phyloP scores from a whole-genome alignment of 2,888 invertebrate genomes.

The Clepsis dumicolana region DNA sequence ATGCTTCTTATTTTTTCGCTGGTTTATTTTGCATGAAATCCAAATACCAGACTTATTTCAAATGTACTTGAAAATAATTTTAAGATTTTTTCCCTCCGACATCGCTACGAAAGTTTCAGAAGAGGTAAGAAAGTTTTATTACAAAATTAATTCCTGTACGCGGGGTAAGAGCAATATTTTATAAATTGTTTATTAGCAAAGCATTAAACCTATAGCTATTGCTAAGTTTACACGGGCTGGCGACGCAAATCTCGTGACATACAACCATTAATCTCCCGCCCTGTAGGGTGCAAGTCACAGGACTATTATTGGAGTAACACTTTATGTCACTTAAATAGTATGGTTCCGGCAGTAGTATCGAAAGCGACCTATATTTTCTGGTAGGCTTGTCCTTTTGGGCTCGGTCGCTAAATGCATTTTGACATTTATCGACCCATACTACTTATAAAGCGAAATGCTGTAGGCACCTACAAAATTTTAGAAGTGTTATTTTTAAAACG shows the following conservation, averaged over 20 bases:
- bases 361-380: conserved; percentile 8
- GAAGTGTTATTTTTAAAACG: no score
- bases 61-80: no score
- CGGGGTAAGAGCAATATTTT: background rate
- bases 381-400: conserved; percentile 18
- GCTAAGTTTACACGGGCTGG: conserved; percentile 18
- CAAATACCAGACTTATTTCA: no score
- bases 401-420: background rate
- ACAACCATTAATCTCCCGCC: conserved; percentile 55
- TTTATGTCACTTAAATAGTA: conserved; percentile 28
- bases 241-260: conserved; percentile 53
- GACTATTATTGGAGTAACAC: conserved; percentile 40
- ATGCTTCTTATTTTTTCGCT: no score
- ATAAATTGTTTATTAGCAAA: background rate
- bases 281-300: conserved; percentile 45
- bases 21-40: no score
- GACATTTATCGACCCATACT: background rate
- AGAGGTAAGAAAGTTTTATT: no score
- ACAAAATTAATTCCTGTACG: background rate
- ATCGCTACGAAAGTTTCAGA: no score
- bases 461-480: no score
- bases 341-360: background rate
- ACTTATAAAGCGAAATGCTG: no score
- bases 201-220: conserved; percentile 18
- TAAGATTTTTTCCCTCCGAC: no score